Base-by-base conservation (phyloP, 2,888 invertebrate genomes). In the Himalopsyche tibetana region DNA sequence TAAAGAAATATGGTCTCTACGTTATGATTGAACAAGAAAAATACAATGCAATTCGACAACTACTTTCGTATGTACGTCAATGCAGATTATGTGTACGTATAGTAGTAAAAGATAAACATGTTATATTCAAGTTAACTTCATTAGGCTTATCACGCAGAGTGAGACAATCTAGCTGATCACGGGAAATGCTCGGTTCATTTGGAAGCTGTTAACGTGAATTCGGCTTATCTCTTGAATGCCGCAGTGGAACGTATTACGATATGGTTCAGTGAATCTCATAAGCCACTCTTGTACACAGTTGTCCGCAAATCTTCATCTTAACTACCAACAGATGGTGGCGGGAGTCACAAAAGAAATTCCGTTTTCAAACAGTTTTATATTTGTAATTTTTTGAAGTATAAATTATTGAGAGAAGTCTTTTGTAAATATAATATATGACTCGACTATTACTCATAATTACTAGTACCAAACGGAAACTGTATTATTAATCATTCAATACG, bases 111-210 rank as follows among this genome's bases (percentile, higher is more conserved):
- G 74, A 74, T 74, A 74, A 74, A 38, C 74, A 74, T 74, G 74
- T 74, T 74, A 74, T 74, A 74, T 28, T 74, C 74, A 38, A 74
- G 38, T 15, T 74, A 74, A 74, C 80, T 80, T 80, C 45, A 80
- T 80, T 80, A 80, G 45, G 42, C 80, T 80, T 80, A 80, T 80
- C 80, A 45, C 19, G 45, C 80, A 45, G 80, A 36, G 74, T 74
- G 38, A 74, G 74, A 74, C 82, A 55, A 55, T 82, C 55, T 55
- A 55, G 55, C 82, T 36, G 82, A 82, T 82, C 28, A 55, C 82
- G 38, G 82, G 82, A 82, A 55, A 55, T 82, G 28, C 55, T 82
- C 55, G 82, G 82, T 82, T 82, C 82, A 82, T 82, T 82, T 82
- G 82, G 56, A 82, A 17, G 55, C 82, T 82, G 55, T 55, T 55